phyloP scores from a whole-genome alignment of 2,797 vertebrate species.

The Sphenopsis melanotis region DNA sequence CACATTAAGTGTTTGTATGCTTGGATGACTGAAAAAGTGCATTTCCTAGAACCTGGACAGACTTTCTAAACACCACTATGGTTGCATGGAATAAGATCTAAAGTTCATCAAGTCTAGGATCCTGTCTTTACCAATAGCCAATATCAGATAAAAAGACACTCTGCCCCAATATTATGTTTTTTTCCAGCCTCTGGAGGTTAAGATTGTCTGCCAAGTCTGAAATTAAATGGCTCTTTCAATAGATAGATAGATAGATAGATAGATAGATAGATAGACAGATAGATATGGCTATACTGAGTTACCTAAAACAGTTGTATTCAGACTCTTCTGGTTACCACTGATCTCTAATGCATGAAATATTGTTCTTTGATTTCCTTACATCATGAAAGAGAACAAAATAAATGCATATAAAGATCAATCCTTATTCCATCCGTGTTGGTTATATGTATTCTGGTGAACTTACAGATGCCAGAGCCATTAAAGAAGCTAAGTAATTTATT shows the following conservation, averaged over 20 bases:
- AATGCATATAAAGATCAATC: neutral
- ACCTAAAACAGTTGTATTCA: neutral
- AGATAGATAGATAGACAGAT: neutral
- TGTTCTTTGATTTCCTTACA: neutral
- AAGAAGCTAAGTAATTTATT: neutral
- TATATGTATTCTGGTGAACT: neutral
- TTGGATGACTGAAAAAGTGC: neutral
- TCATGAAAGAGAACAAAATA: neutral
- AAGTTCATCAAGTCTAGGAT: neutral
- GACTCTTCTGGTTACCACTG: neutral
- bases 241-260: neutral
- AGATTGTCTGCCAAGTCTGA: neutral
- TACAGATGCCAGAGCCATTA: neutral
- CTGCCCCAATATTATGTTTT: neutral
- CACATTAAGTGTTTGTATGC: neutral
- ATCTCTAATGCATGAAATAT: neutral
- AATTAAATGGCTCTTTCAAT: neutral
- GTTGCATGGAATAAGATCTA: neutral
- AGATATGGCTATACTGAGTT: neutral
- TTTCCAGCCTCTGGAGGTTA: neutral
- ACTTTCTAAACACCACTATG: neutral
- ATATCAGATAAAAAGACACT: neutral
- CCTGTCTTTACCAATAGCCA: neutral
- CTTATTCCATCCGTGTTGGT: neutral
- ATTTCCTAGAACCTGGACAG: neutral